These are phyloP conservation scores for Apostichopus californicus DNA, from an alignment of 35 echinoderm and acorn worm species.

Conservation along the genomic window DNA sequence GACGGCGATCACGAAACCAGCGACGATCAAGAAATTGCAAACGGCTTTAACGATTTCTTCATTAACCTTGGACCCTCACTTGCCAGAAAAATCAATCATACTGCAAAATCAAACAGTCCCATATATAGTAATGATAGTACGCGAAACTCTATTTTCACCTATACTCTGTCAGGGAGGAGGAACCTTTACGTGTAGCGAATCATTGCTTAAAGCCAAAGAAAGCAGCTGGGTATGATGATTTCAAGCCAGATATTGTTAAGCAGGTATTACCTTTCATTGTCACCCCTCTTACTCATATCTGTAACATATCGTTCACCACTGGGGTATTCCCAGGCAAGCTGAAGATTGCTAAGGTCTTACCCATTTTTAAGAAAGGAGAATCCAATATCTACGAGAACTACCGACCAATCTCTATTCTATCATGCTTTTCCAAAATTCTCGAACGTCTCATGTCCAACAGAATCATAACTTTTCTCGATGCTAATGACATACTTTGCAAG, in stretches of 20 bases:
- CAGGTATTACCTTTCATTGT: not conserved
- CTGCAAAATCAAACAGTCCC: too few species aligned
- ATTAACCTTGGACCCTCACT: too few species aligned
- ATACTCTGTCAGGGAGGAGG: not conserved
- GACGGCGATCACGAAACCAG: too few species aligned
- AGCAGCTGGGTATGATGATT: constrained; percentile 12
- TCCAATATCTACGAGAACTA: not conserved
- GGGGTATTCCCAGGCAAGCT: not conserved
- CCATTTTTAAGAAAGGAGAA: not conserved
- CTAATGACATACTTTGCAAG: not conserved
- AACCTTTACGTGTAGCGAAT: not conserved
- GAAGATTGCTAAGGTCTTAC: not conserved
- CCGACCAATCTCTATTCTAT: constrained; percentile 16
- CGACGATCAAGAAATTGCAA: too few species aligned
- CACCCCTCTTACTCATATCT: not conserved
- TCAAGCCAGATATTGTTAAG: not conserved
- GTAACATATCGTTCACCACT: not conserved
- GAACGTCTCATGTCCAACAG: constrained; percentile 13
- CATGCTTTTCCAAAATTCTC: not conserved
- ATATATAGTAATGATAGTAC: too few species aligned
- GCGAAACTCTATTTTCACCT: too few species aligned
- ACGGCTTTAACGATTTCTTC: too few species aligned
- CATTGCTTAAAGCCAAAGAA: not conserved
- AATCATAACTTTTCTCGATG: not conserved
- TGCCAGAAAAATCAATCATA: too few species aligned